These are phyloP conservation scores for Crotalus horridus DNA, from an alignment of 2,113 vertebrate species.

Conservation along the genomic window DNA sequence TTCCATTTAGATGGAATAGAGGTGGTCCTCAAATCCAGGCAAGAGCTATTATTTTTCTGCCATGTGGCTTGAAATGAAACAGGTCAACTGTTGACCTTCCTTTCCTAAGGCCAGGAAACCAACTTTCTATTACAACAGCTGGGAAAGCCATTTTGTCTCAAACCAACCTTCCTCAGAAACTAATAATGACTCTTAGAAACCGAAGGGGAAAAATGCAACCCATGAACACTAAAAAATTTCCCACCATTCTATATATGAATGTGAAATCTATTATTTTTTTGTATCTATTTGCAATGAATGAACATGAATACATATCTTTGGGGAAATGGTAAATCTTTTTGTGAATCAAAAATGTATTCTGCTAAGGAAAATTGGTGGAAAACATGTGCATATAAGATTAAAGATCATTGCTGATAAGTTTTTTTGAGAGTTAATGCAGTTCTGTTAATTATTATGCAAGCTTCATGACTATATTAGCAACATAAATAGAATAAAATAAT, in stretches of 20 bases:
- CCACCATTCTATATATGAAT: not conserved
- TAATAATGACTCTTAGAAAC: not conserved
- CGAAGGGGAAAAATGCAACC: not conserved
- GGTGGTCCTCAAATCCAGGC: not conserved
- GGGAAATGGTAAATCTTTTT: not conserved
- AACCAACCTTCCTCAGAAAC: not conserved
- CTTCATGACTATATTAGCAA: not conserved
- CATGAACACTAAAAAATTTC: not conserved
- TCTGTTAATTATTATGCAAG: not conserved
- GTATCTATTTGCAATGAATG: not conserved
- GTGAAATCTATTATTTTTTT: not conserved
- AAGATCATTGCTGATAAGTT: not conserved
- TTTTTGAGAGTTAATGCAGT: not conserved
- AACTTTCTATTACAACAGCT: not conserved
- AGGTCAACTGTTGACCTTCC: not conserved
- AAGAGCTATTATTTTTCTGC: not conserved
- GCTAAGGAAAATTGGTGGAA: not conserved
- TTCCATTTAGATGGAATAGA: not conserved
- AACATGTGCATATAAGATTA: not conserved
- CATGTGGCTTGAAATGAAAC: not conserved
- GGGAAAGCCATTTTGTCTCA: not conserved
- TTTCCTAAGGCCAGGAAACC: not conserved
- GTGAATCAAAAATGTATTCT: not conserved
- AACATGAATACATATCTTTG: not conserved
- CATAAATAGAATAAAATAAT: not conserved